Percentiles rank a stretch among this genome's conserved stretches.
Conservation (phyloP, 2,113 vertebrate species). For the Peromyscus polionotus region DNA sequence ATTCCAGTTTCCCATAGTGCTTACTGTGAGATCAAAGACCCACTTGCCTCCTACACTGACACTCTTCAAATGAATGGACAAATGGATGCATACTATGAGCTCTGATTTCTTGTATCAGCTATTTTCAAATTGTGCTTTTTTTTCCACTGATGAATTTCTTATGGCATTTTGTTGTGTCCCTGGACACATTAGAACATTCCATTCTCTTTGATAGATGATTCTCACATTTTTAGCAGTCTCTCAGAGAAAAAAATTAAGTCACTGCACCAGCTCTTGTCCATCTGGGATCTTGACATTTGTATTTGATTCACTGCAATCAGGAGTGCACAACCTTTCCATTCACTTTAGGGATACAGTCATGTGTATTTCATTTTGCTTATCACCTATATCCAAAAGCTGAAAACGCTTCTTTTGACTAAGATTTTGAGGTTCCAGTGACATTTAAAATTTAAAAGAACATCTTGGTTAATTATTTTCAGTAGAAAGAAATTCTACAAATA, state of each 20-base stretch:
- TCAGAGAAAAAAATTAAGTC: neutral
- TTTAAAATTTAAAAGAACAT: neutral
- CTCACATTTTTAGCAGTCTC: neutral
- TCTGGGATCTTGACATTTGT: neutral
- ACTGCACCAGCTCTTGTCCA: neutral
- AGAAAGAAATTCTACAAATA: neutral
- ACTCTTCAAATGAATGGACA: neutral
- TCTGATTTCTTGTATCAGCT: neutral
- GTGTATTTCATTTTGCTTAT: neutral
- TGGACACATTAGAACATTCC: neutral
- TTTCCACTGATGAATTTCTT: neutral
- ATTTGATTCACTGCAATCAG: neutral
- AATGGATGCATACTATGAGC: neutral
- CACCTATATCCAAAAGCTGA: neutral
- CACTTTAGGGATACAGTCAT: neutral
- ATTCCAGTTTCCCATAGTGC: neutral
- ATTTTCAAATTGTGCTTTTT: neutral
- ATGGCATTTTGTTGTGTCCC: neutral
- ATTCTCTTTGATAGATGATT: neutral
- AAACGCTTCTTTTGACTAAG: neutral
- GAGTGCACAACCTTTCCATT: accelerated
- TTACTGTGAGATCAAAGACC: neutral
- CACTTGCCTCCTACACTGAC: neutral
- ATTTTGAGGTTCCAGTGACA: neutral
- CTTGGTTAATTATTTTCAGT: neutral